Base-by-base conservation (phyloP, 2,113 vertebrate species). In the Lycaon pictus region DNA sequence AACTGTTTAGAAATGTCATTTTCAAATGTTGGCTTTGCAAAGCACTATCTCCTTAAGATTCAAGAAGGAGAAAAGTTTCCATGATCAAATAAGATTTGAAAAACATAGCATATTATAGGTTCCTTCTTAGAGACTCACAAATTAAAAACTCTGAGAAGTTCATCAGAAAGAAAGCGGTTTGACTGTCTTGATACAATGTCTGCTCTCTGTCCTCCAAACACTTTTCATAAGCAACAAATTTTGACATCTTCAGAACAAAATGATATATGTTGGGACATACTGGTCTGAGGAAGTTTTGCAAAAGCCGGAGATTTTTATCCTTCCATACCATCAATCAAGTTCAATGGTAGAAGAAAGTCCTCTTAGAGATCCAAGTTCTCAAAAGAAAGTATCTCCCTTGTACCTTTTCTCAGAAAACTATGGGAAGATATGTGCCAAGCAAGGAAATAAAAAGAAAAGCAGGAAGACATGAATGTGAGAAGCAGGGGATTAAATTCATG, bases 11-110 rank as follows among this genome's bases (percentile, higher is more conserved):
- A 25, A 15, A 51, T 25, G 17, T 63, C 27, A 22, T 74, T 96
- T 90, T 56, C 23, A 93, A 83, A 93, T 79, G 55, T 96, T 88
- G 85, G 6, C 35, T 93, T 53, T 95, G 15, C 27, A 85, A 82
- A 88, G 72, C 35, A 53, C 72, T 63, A 43, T 58, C 81, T 23
- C 5, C 25, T 90, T 76, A 51, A 27, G 37, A 90, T 19, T 48
- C 4, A 62, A 81, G 65, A 88, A 22, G 37, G 25, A 87, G 43
- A 55, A 79, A 79, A 72, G 3, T 48, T 92, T 84, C 29, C n/a
- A 23, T 58, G 43, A 65, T 89, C 69, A 25, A 76, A 71, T 43
- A 86, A 83, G 9, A 13, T 35, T 83, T 77, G 56, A 63, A 87
- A 65, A 53, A n/a, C 9, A 43, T 9, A 58, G 22, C 6, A 17